Conservation (phyloP, 2,113 vertebrate species). For the Chroicocephalus ridibundus region DNA sequence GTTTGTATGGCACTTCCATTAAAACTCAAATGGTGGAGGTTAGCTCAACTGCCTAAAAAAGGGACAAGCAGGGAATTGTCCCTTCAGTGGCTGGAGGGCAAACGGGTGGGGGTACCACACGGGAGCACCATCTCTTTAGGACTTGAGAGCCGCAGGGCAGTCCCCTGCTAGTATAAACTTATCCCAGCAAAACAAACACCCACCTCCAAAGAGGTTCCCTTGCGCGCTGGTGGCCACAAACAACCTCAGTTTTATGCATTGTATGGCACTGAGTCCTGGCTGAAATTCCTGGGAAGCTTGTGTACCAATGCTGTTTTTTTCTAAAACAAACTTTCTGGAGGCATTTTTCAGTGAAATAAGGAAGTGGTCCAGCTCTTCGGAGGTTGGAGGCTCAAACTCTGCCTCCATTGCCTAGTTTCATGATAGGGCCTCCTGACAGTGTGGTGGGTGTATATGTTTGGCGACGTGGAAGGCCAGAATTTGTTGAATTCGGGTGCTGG, state of each 20-base stretch:
- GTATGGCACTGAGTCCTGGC: neutral
- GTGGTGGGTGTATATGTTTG: neutral
- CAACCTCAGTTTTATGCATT: neutral
- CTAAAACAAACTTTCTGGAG: neutral
- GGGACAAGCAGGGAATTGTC: neutral
- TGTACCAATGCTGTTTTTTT: neutral
- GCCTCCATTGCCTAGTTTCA: neutral
- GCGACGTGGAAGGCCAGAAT: neutral
- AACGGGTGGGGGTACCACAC: accelerated
- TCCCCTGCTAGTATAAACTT: neutral
- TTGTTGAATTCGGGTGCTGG: neutral
- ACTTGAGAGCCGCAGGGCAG: neutral
- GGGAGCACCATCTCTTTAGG: neutral
- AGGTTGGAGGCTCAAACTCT: neutral
- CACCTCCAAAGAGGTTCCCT: neutral
- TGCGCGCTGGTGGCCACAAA: neutral
- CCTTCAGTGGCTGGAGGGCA: neutral
- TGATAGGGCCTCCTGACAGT: neutral
- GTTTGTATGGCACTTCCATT: neutral
- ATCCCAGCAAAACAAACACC: neutral
- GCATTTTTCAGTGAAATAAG: neutral
- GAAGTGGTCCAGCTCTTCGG: neutral
- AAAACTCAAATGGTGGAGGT: neutral
- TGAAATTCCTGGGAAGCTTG: neutral
- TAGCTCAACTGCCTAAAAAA: neutral